Evolutionary conservation across 1,140 invertebrate genomes (phyloP).

Genomic region (Pseudomyrmex flavicornis): DNA sequence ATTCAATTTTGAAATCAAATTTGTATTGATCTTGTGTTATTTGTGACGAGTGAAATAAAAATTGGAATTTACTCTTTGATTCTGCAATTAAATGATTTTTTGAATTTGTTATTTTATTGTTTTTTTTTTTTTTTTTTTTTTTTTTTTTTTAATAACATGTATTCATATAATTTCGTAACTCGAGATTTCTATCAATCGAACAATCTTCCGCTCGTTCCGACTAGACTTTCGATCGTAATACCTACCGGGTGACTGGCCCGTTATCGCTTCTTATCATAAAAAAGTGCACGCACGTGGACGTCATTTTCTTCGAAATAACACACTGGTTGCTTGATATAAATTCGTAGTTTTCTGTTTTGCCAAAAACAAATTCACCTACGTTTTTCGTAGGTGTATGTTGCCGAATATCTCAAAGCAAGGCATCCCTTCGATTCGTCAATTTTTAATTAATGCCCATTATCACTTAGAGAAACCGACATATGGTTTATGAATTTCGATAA

Average conservation of each 20-base stretch:
- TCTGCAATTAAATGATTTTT: background rate
- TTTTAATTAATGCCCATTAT: slow-evolving; percentile 7
- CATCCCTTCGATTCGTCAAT: background rate
- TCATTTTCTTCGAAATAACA: slow-evolving; percentile 22
- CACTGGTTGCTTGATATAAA: background rate
- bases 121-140: background rate
- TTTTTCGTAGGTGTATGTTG: background rate
- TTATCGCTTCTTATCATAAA: slow-evolving; percentile 31
- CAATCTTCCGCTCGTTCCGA: slow-evolving; percentile 38
- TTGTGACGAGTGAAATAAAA: too few species aligned
- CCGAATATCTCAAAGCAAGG: background rate
- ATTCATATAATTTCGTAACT: slow-evolving; percentile 21
- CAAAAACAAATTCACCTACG: background rate
- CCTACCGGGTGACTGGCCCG: slow-evolving; percentile 48
- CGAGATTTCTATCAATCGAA: slow-evolving; percentile 58
- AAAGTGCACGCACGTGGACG: slow-evolving; percentile 16
- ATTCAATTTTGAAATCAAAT: background rate
- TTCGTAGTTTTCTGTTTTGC: background rate
- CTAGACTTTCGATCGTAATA: slow-evolving; percentile 50
- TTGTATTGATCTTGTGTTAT: background rate
- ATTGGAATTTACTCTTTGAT: background rate
- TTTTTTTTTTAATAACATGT: slow-evolving; percentile 13
- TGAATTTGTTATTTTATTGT: background rate
- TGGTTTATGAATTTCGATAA: slow-evolving; percentile 65
- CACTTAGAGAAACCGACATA: slow-evolving; percentile 57